A percentile compares a stretch with the other conserved stretches of the same genome.
phyloP scores from a whole-genome alignment of 1,140 invertebrate species.

The Aplysia californica region DNA sequence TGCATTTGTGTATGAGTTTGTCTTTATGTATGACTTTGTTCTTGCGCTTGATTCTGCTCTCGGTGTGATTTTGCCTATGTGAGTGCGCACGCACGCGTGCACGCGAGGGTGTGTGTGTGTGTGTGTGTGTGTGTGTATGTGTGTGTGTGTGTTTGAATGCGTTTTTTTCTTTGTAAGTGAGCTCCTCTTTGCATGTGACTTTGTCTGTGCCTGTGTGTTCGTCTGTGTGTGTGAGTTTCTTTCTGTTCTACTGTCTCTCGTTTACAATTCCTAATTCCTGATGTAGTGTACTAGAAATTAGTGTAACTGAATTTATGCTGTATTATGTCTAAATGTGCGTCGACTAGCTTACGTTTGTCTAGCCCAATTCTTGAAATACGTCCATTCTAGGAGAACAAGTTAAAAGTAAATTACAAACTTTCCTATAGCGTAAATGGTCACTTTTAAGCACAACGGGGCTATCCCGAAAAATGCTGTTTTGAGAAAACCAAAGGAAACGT shows the following conservation, averaged over 20 bases:
- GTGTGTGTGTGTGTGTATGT: too few relatives aligned
- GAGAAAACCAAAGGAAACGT: too few relatives aligned
- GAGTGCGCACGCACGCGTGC: too few relatives aligned
- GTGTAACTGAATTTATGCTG: too few relatives aligned
- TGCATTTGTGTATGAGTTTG: neutral
- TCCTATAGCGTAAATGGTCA: too few relatives aligned
- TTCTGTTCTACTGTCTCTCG: neutral
- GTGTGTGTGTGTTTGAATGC: too few relatives aligned
- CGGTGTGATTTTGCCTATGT: neutral
- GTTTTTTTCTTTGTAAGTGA: constrained; percentile 24
- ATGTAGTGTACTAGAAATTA: neutral
- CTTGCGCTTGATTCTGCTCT: neutral
- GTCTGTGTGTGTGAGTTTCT: neutral
- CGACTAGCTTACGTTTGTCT: neutral
- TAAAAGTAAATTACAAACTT: too few relatives aligned
- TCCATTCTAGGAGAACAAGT: neutral
- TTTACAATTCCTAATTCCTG: neutral
- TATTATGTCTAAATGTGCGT: neutral
- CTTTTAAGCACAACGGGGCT: too few relatives aligned
- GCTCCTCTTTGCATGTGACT: neutral
- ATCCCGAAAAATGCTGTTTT: too few relatives aligned
- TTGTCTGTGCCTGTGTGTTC: neutral
- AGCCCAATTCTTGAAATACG: constrained; percentile 19
- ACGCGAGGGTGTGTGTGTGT: too few relatives aligned
- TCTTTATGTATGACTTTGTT: neutral